These are phyloP conservation scores for Abrostola triplasia DNA, from an alignment of 2,888 invertebrate genomes.

Conservation along the genomic window DNA sequence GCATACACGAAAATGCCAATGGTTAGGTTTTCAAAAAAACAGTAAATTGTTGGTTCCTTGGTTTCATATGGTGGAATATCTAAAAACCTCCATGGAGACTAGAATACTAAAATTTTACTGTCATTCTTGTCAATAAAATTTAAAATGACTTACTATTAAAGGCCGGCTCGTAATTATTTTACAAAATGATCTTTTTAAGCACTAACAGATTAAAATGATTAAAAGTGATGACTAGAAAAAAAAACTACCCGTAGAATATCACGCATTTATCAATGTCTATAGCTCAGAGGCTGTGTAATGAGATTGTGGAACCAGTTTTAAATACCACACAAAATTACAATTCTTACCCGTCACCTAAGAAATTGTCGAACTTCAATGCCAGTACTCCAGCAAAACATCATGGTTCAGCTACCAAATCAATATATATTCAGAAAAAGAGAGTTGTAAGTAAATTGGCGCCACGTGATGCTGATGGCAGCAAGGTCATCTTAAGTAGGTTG, in stretches of 20 bases:
- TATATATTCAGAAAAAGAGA: constrained; percentile 65
- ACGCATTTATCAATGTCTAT: constrained; percentile 65
- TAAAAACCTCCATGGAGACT: background rate
- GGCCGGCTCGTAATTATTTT: background rate
- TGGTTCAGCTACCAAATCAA: constrained; percentile 55
- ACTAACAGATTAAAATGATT: constrained; percentile 11
- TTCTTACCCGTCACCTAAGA: constrained; percentile 8
- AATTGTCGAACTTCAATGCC: constrained; percentile 17
- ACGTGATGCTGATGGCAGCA: constrained; percentile 40
- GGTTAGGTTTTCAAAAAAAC: no score
- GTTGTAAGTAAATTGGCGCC: constrained; percentile 59
- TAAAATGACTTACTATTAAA: background rate
- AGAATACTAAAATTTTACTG: background rate
- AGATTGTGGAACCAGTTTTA: constrained; percentile 68
- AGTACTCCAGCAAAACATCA: constrained; percentile 30
- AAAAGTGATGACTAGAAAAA: constrained; percentile 6
- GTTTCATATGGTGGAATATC: no score
- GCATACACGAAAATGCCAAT: no score
- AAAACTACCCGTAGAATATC: constrained; percentile 7
- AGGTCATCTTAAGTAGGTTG: constrained; percentile 48
- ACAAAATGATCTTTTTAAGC: constrained; percentile 9
- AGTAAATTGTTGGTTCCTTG: no score
- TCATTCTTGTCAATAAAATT: background rate
- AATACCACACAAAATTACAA: constrained; percentile 39
- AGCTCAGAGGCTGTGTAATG: constrained; percentile 71